Conservation (phyloP, 2,797 vertebrate genomes). For the Aphelocoma californica region DNA sequence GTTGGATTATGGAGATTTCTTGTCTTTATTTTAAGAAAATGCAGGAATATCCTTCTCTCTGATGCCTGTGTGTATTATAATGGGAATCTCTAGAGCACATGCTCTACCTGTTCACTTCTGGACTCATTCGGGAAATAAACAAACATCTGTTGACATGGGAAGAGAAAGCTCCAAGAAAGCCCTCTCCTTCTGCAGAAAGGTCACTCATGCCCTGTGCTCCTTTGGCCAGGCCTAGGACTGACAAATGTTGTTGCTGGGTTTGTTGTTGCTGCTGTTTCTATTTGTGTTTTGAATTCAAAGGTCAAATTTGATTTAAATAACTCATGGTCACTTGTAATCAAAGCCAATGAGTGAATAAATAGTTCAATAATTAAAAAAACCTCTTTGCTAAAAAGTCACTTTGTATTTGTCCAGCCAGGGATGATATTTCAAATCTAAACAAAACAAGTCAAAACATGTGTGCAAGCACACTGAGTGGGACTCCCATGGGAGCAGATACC, state of each 20-base stretch:
- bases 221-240: background rate
- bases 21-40: background rate
- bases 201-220: background rate
- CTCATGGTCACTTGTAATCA: background rate
- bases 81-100: background rate
- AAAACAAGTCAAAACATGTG: constrained; percentile 4
- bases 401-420: background rate
- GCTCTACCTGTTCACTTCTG: background rate
- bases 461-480: background rate
- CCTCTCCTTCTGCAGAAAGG: background rate
- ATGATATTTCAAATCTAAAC: background rate
- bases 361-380: background rate
- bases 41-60: background rate
- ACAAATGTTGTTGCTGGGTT: background rate
- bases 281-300: background rate
- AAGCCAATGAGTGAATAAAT: constrained; percentile 24
- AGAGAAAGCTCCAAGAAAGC: background rate
- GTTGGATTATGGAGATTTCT: background rate
- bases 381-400: background rate
- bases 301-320: background rate
- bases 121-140: background rate
- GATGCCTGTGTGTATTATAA: background rate
- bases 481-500: background rate
- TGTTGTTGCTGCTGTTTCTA: background rate
- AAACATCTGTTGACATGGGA: background rate